phyloP scores from a whole-genome alignment of 2,888 invertebrate genomes.

The Torymus aiolomorphi region DNA sequence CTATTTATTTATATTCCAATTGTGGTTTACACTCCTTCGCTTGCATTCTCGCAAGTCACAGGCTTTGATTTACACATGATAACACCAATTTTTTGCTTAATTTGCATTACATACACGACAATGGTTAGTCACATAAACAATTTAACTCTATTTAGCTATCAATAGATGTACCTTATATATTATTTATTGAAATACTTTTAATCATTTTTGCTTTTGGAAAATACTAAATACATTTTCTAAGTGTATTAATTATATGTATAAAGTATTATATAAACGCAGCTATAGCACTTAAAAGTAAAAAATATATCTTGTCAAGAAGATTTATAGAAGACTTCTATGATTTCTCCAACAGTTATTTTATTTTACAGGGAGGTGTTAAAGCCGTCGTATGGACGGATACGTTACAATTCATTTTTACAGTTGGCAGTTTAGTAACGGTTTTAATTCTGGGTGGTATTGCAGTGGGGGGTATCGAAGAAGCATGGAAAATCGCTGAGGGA shows the following conservation, averaged over 20 bases:
- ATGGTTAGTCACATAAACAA: slow-evolving; percentile 76
- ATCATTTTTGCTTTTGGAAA: no score
- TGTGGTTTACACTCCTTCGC: slow-evolving; percentile 83
- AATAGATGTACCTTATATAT: no score
- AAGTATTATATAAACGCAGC: no score
- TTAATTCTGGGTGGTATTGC: slow-evolving; percentile 77
- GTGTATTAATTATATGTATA: no score
- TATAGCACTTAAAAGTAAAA: no score
- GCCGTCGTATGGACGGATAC: slow-evolving; percentile 83
- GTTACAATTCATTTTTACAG: slow-evolving; percentile 79
- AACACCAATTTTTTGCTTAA: slow-evolving; percentile 82
- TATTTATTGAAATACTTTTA: no score
- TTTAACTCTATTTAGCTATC: no score
- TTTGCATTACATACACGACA: slow-evolving; percentile 87
- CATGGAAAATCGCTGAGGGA: slow-evolving; percentile 79
- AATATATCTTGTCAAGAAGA: background rate
- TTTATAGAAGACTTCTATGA: background rate
- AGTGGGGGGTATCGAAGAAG: slow-evolving; percentile 64
- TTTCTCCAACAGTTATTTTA: background rate
- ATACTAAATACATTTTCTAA: no score
- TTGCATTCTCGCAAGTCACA: slow-evolving; percentile 85
- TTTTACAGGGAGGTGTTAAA: slow-evolving; percentile 77
- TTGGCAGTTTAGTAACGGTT: slow-evolving; percentile 78
- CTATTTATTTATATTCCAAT: slow-evolving; percentile 80
- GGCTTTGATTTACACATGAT: slow-evolving; percentile 82